These are phyloP conservation scores for Drosophila takahashii DNA, from an alignment of 1,140 invertebrate genomes.

Conservation along the genomic window DNA sequence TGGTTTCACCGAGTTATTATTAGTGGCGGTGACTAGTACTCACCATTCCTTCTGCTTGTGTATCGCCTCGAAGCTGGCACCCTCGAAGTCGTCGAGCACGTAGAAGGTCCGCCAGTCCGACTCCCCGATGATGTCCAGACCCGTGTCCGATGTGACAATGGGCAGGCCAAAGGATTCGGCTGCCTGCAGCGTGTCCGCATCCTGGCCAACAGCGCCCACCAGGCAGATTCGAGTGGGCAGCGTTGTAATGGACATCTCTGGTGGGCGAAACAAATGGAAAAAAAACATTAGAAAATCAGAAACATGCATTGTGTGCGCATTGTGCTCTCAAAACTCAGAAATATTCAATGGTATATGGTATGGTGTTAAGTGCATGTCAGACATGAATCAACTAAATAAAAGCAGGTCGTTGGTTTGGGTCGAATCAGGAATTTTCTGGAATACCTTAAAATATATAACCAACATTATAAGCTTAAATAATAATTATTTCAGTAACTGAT, in stretches of 20 bases:
- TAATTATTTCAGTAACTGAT: too few species aligned
- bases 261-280: conserved; percentile 8
- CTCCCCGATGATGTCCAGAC: conserved; percentile 87
- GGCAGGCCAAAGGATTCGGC: conserved; percentile 88
- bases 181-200: conserved; percentile 86
- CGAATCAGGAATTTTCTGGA: neutral
- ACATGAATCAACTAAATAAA: conserved; percentile 20
- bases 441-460: too few species aligned
- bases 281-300: conserved; percentile 8
- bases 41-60: conserved; percentile 88
- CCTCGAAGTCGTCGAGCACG: conserved; percentile 89
- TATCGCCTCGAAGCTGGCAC: conserved; percentile 88
- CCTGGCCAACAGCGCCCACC: conserved; percentile 86
- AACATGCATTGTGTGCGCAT: conserved; percentile 15
- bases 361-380: conserved; percentile 21
- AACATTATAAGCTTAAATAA: too few species aligned
- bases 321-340: neutral
- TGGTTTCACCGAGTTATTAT: conserved; percentile 12
- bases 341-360: conserved; percentile 3
- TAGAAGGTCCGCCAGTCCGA: conserved; percentile 89
- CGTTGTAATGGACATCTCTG: conserved; percentile 80
- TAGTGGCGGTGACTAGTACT: conserved; percentile 51
- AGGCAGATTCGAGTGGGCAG: conserved; percentile 87
- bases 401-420: neutral
- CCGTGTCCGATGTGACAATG: conserved; percentile 87